Conservation (phyloP, 1,140 invertebrate species). For the Heterodera carotae region DNA sequence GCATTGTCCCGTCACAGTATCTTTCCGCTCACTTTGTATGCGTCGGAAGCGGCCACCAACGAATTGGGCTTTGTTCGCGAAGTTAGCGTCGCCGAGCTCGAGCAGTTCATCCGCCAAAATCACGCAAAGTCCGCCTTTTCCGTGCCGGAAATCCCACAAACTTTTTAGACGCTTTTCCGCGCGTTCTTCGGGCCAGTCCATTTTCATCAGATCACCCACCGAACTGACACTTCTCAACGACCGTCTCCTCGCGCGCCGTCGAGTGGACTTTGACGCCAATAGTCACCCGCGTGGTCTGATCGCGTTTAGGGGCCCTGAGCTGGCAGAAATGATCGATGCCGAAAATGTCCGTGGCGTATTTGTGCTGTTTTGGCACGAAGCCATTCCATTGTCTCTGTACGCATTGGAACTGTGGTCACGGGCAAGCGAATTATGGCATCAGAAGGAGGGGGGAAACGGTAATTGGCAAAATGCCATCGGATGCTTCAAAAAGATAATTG, state of each 20-base stretch:
- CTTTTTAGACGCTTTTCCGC: constrained; percentile 15
- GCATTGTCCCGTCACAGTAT: constrained; percentile 47
- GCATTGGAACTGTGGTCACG: constrained; percentile 40
- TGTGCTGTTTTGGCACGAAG: constrained; percentile 47
- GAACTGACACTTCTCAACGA: constrained; percentile 45
- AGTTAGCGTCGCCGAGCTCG: constrained; percentile 37
- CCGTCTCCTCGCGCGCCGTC: constrained; percentile 34
- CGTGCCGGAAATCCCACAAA: not conserved
- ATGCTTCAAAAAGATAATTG: constrained; percentile 6
- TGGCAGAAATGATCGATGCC: constrained; percentile 33
- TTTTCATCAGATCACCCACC: constrained; percentile 47
- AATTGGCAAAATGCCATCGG: not conserved
- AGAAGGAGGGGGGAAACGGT: constrained; percentile 15
- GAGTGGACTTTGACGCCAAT: constrained; percentile 9
- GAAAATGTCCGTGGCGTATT: constrained; percentile 32
- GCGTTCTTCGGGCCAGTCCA: constrained; percentile 19
- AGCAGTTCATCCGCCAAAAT: constrained; percentile 46
- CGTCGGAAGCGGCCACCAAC: constrained; percentile 31
- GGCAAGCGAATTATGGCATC: constrained; percentile 6
- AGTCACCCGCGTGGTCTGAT: constrained; percentile 15
- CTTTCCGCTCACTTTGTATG: constrained; percentile 41
- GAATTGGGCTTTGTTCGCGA: constrained; percentile 51
- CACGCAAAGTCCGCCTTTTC: constrained; percentile 8
- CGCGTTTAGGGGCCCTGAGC: constrained; percentile 31
- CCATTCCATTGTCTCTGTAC: constrained; percentile 41